Evolutionary conservation across 2,888 invertebrate species (phyloP).

Genomic region (Venustoraphidia nigricollis): DNA sequence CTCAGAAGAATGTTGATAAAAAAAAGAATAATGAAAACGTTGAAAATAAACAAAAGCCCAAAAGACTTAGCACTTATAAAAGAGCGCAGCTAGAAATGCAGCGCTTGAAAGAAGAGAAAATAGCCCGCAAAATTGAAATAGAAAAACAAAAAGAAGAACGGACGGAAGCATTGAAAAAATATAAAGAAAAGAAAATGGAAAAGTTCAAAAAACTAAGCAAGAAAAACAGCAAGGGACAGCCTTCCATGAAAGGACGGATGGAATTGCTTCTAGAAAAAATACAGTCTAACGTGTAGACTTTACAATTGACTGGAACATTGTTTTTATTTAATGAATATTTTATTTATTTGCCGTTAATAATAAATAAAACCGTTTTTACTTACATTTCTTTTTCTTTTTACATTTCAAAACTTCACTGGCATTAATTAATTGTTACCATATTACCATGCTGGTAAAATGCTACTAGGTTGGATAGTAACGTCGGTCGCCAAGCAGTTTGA

Average conservation of each 20-base stretch:
- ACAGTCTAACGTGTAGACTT: constrained; percentile 24
- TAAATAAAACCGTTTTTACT: too few relatives aligned
- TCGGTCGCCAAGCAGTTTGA: too few relatives aligned
- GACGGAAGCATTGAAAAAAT: constrained; percentile 44
- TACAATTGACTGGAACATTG: too few relatives aligned
- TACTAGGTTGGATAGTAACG: too few relatives aligned
- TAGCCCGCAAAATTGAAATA: constrained; percentile 31
- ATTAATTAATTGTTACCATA: too few relatives aligned
- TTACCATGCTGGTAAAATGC: too few relatives aligned
- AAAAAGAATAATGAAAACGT: neutral
- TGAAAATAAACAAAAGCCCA: constrained; percentile 11
- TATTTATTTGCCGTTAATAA: too few relatives aligned
- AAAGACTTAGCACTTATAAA: constrained; percentile 28
- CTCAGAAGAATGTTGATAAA: neutral
- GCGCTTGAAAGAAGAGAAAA: constrained; percentile 38
- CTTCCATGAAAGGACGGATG: constrained; percentile 68
- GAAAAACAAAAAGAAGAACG: constrained; percentile 37
- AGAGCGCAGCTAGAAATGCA: constrained; percentile 38
- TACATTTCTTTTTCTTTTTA: too few relatives aligned
- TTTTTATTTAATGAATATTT: too few relatives aligned
- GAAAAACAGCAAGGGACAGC: constrained; percentile 70
- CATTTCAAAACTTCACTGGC: too few relatives aligned
- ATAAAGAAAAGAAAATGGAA: constrained; percentile 53
- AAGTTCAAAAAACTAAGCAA: constrained; percentile 56
- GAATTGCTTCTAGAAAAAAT: constrained; percentile 65